Evolutionary conservation across 2,113 vertebrate genomes (phyloP).

Genomic region (Oenanthe oenanthe): DNA sequence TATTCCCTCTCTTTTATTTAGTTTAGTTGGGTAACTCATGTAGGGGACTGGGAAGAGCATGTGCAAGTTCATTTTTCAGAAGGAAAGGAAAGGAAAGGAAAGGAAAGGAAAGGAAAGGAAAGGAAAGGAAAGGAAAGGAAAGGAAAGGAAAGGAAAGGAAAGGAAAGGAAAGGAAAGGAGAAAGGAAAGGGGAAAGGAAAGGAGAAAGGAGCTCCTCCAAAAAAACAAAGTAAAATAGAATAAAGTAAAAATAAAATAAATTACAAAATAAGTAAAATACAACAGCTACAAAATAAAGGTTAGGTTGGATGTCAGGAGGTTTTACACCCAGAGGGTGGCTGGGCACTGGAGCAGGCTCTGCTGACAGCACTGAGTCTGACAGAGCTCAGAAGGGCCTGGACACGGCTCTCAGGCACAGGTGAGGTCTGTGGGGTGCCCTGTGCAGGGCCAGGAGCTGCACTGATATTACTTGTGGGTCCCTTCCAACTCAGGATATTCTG

Average conservation of each 20-base stretch:
- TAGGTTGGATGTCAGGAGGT: not conserved
- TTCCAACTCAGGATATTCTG: not conserved
- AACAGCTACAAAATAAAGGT: not conserved
- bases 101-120: too few relatives aligned
- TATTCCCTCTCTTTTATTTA: not conserved
- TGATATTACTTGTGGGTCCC: not conserved
- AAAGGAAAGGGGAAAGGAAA: too few relatives aligned
- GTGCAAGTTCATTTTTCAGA: fast-evolving
- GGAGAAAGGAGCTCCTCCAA: too few relatives aligned
- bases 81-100: too few relatives aligned
- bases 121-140: too few relatives aligned
- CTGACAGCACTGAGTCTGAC: not conserved
- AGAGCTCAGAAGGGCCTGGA: not conserved
- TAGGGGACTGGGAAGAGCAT: fast-evolving
- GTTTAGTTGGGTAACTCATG: not conserved
- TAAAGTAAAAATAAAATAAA: not conserved
- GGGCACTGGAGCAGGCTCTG: not conserved
- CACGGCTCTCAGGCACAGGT: not conserved
- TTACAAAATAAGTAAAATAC: not conserved
- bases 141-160: too few relatives aligned
- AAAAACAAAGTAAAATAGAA: not conserved
- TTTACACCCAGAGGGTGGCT: not conserved
- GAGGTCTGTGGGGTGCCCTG: not conserved
- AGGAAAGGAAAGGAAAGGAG: too few relatives aligned
- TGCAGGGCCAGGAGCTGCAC: not conserved